Evolutionary conservation across 2,797 vertebrate genomes (phyloP), one percentile per base, ranked within the genome.

Genomic region (Mormyrus hasselquistii): DNA sequence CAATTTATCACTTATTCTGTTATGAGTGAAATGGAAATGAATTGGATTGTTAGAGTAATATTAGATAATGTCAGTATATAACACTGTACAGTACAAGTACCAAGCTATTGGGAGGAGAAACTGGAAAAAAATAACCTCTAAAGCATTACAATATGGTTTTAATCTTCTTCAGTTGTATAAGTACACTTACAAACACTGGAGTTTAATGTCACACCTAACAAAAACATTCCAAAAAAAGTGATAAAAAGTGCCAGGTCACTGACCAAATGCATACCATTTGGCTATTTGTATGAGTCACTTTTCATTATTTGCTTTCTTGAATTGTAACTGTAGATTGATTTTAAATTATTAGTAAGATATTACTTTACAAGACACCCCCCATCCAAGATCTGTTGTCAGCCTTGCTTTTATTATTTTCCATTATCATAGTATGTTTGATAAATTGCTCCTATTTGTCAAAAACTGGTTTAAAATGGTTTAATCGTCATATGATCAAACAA

Each of bases 341-440:
- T 82, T 47, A 41, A 47, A 82, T n/a, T 82, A 82, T 82, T 22
- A 82, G 41, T 82, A n/a, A n/a, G 41, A 82, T 82, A 82, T 82
- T 82, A 82, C 41, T 82, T 82, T 47, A 82, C 19, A 47, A 22
- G 38, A 82, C 76, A 82, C 22, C 8, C 76, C 41, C 41, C 76
- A 82, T 82, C 83, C 44, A 85, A 7, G 47, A 52, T 85, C 47
- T 34, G 83, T 12, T 85, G n/a, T 83, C 41, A 83, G 79, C 22
- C 10, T 85, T 52, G 12, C 22, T 53, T 50, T 47, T 83, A 25
- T 85, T 50, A 50, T 50, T 53, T 52, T 53, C 19, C 50, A 52
- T 50, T 50, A 50, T 52, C 25, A 16, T 29, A 52, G n/a, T 50
- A 12, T 84, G 41, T 29, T 44, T 38, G 29, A 79, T 79, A 47